Percentiles rank a stretch among this genome's conserved stretches.
These are phyloP conservation scores for Coronaproctus castanopsis DNA, from an alignment of 2,888 invertebrate genomes.

Conservation along the genomic window DNA sequence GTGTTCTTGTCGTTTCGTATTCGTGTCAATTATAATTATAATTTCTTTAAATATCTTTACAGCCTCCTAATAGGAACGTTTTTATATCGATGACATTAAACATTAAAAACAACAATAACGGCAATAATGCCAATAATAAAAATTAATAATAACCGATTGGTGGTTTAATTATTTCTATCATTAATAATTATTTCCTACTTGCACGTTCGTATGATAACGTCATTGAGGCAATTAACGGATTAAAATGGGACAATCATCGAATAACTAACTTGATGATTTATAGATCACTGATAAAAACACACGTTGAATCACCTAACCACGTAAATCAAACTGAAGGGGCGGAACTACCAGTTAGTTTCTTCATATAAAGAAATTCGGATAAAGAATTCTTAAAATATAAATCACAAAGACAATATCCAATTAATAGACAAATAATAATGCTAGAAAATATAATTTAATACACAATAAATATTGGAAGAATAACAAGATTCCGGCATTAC, in stretches of 20 bases:
- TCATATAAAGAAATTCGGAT: neutral
- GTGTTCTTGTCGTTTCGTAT: no score
- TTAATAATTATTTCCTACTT: no score
- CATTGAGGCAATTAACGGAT: neutral
- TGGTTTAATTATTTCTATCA: no score
- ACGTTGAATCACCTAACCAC: neutral
- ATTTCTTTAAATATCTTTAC: no score
- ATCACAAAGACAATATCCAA: neutral
- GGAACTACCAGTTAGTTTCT: neutral
- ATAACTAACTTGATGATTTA: neutral
- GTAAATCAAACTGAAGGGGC: neutral
- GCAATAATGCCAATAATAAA: no score
- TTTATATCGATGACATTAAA: no score
- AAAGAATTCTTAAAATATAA: neutral
- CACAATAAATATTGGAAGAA: neutral
- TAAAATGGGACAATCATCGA: neutral
- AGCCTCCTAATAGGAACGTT: no score
- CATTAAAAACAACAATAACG: no score
- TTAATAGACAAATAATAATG: neutral
- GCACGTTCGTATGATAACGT: no score
- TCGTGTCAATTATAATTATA: no score
- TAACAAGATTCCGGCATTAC: neutral
- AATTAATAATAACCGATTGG: no score
- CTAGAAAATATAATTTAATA: neutral
- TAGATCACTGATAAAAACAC: neutral